phyloP scores from a whole-genome alignment of 2,113 vertebrate species.

The Colaptes auratus region DNA sequence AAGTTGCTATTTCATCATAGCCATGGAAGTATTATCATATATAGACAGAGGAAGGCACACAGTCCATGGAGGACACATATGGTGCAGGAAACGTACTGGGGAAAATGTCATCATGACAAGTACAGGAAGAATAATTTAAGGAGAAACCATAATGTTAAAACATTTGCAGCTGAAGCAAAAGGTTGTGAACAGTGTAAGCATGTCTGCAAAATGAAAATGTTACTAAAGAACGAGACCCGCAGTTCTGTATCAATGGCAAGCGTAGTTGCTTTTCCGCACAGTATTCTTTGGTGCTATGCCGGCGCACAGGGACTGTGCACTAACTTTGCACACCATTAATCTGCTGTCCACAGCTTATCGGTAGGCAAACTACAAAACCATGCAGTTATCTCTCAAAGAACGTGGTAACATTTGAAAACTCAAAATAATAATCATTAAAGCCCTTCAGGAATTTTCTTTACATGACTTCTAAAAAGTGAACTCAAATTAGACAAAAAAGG shows the following conservation, averaged over 20 bases:
- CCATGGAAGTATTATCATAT: background rate
- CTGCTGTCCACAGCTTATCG: conserved; percentile 54
- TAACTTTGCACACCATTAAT: conserved; percentile 51
- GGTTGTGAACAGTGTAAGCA: conserved; percentile 1
- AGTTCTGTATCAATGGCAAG: conserved; percentile 94
- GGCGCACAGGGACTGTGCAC: conserved; percentile 64
- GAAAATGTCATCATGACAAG: conserved; percentile 12
- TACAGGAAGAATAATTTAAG: conserved; percentile 18
- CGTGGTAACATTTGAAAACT: background rate
- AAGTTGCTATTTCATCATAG: background rate
- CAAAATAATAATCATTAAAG: background rate
- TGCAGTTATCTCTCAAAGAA: conserved; percentile 41
- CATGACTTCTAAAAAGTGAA: background rate
- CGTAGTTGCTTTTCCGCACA: conserved; percentile 83
- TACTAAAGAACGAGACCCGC: conserved; percentile 66
- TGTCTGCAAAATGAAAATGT: conserved; percentile 40
- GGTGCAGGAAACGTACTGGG: background rate
- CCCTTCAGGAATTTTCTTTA: background rate
- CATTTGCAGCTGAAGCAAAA: conserved; percentile 52
- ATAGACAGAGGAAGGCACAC: background rate
- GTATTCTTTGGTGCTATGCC: conserved; percentile 71
- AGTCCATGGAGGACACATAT: background rate
- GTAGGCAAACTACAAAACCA: conserved; percentile 56
- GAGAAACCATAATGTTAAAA: conserved; percentile 41
- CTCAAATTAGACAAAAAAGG: background rate